Percentiles rank a stretch among this genome's conserved stretches.
Conservation (phyloP, 2,888 invertebrate genomes). For the Prenolepis imparis region DNA sequence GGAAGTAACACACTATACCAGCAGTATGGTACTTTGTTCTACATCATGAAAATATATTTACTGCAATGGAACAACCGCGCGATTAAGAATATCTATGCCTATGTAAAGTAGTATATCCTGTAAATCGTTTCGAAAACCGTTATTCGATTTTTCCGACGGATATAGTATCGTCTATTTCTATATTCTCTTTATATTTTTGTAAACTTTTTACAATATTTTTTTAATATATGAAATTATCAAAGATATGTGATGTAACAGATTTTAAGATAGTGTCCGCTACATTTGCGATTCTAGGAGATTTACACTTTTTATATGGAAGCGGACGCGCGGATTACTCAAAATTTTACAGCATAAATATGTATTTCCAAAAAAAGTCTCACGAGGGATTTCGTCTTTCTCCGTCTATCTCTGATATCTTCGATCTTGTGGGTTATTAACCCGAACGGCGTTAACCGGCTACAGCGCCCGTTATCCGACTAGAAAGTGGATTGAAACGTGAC, state of each 20-base stretch:
- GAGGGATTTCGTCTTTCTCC: neutral
- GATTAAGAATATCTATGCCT: neutral
- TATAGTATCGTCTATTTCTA: neutral
- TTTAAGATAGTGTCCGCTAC: neutral
- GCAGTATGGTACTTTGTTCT: neutral
- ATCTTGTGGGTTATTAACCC: slow-evolving; percentile 52
- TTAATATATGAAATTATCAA: neutral
- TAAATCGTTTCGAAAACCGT: neutral
- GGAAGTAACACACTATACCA: neutral
- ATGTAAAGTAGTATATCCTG: neutral
- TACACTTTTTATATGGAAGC: neutral
- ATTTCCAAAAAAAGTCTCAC: neutral
- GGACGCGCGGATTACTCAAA: neutral
- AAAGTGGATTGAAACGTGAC: slow-evolving; percentile 61
- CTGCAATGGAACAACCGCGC: neutral
- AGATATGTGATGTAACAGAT: neutral
- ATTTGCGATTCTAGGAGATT: neutral
- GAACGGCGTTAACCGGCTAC: slow-evolving; percentile 13
- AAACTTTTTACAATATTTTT: neutral
- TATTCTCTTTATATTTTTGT: neutral
- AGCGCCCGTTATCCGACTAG: slow-evolving; percentile 52
- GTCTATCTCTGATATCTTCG: slow-evolving; percentile 24
- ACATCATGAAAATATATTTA: slow-evolving; percentile 13
- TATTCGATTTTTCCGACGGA: neutral
- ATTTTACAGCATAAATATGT: slow-evolving; percentile 1